phyloP scores from a whole-genome alignment of 2,113 vertebrate genomes.

The Poecile atricapillus region DNA sequence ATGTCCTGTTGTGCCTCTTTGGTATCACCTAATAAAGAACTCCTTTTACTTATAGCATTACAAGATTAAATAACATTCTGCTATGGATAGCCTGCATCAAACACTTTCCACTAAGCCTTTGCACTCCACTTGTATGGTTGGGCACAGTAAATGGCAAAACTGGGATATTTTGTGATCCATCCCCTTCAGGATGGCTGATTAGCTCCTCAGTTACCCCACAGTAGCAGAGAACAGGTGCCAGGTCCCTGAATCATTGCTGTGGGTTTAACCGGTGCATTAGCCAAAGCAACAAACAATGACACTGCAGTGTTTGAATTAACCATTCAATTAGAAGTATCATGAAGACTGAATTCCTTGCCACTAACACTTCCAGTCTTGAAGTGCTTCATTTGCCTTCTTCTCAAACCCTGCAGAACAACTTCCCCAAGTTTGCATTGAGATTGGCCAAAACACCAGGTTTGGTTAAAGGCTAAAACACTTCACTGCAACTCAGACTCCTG shows the following conservation, averaged over 20 bases:
- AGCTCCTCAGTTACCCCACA: neutral
- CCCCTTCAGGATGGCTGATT: neutral
- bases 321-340: neutral
- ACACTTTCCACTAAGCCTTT: neutral
- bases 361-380: neutral
- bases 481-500: neutral
- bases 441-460: neutral
- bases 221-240: fast-evolving
- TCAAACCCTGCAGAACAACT: neutral
- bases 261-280: neutral
- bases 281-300: fast-evolving
- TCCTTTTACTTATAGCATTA: neutral
- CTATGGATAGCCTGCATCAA: neutral
- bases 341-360: neutral
- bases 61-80: neutral
- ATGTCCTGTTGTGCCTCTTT: neutral
- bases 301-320: neutral
- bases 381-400: neutral
- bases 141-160: neutral
- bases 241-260: no score
- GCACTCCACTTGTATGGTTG: fast-evolving
- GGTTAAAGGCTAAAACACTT: neutral
- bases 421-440: neutral
- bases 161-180: neutral
- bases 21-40: neutral